phyloP scores from a whole-genome alignment of 30 jellyfish, hydroid and myxozoan genomes.

The Aurelia aurita region DNA sequence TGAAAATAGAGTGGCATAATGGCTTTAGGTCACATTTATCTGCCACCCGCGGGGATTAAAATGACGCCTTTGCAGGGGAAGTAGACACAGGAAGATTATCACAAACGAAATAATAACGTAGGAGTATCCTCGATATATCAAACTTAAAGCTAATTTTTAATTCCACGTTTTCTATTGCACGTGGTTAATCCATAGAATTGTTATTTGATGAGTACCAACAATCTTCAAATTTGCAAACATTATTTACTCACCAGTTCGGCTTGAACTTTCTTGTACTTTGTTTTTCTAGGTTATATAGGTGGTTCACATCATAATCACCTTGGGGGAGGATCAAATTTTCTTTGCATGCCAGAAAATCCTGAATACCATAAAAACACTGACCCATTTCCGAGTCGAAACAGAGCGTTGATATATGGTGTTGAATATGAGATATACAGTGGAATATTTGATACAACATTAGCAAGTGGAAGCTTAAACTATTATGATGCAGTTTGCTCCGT shows the following conservation, averaged over 20 bases:
- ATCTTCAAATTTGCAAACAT: too few relatives aligned
- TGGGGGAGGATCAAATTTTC: constrained; percentile 98
- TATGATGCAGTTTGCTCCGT: constrained; percentile 86
- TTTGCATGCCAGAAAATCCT: constrained; percentile 87
- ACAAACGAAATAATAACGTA: too few relatives aligned
- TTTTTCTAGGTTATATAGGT: constrained; percentile 83
- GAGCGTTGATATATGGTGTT: constrained; percentile 83
- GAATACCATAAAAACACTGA: constrained; percentile 55
- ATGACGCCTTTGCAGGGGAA: too few relatives aligned
- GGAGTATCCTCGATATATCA: too few relatives aligned
- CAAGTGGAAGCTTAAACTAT: constrained; percentile 18
- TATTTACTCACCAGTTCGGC: background rate
- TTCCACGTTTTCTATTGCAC: too few relatives aligned
- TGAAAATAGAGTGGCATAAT: too few relatives aligned
- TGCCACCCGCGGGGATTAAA: too few relatives aligned
- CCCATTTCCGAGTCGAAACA: constrained; percentile 11
- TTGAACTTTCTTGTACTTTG: background rate
- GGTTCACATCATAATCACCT: constrained; percentile 86
- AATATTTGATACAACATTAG: constrained; percentile 53
- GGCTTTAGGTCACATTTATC: too few relatives aligned
- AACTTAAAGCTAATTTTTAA: too few relatives aligned
- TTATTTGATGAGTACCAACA: too few relatives aligned
- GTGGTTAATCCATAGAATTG: too few relatives aligned
- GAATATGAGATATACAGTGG: constrained; percentile 77
- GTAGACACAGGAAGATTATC: too few relatives aligned